Evolutionary conservation across 2,113 vertebrate species (phyloP).

Genomic region (Vimba vimba): DNA sequence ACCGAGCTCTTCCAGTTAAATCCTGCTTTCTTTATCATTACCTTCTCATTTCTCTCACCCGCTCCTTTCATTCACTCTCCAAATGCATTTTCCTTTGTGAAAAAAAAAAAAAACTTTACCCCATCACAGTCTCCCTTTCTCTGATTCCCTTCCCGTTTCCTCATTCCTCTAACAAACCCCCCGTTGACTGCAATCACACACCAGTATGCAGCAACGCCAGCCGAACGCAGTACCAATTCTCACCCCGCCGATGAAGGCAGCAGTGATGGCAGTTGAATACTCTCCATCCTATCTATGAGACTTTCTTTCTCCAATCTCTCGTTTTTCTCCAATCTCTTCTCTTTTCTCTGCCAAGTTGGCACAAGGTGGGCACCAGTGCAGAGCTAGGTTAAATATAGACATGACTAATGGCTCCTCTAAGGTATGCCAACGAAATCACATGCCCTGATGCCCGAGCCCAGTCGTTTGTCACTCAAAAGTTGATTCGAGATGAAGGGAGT

Average conservation of each 20-base stretch:
- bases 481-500: not conserved
- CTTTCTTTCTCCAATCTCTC: slow-evolving; percentile 10
- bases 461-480: slow-evolving; percentile 41
- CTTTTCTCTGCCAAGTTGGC: slow-evolving; percentile 12
- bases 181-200: slow-evolving; percentile 37
- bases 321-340: not conserved
- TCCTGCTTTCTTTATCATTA: not conserved
- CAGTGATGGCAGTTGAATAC: slow-evolving; percentile 12
- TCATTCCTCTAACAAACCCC: not conserved
- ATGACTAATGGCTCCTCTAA: slow-evolving; percentile 34
- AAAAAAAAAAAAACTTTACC: not conserved
- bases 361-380: slow-evolving; percentile 10
- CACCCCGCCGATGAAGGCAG: not conserved
- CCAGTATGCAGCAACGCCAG: slow-evolving; percentile 1
- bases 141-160: not conserved
- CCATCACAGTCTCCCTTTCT: slow-evolving; percentile 7
- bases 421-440: slow-evolving; percentile 12
- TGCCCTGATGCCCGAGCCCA: slow-evolving; percentile 17
- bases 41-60: not conserved
- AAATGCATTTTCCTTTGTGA: slow-evolving; percentile 5
- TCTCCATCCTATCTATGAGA: slow-evolving; percentile 38
- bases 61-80: slow-evolving; percentile 13
- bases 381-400: slow-evolving; percentile 45
- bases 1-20: not conserved
- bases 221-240: slow-evolving; percentile 27